Evolutionary conservation across 2,797 vertebrate species (phyloP).

Genomic region (Sebastes flavidus): DNA sequence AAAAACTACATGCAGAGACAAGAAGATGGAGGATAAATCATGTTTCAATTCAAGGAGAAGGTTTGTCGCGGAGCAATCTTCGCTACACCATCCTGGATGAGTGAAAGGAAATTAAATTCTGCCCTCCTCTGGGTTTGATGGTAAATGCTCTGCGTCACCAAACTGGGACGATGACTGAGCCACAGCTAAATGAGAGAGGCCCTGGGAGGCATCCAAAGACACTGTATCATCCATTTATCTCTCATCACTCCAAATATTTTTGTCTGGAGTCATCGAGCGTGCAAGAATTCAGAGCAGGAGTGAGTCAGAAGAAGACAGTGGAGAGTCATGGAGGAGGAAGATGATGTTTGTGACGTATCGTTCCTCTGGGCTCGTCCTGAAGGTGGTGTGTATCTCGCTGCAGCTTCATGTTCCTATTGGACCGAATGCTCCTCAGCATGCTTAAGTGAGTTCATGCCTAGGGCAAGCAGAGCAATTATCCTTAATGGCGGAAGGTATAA

Average conservation of each 20-base stretch:
- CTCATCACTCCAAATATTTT: conserved; percentile 22
- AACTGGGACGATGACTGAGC: conserved; percentile 27
- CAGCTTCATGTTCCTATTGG: conserved; percentile 11
- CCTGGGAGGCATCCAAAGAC: conserved; percentile 16
- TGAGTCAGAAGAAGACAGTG: conserved; percentile 31
- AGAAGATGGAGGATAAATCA: background rate
- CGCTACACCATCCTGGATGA: background rate
- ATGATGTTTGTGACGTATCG: background rate
- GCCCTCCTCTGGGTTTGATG: conserved; percentile 11
- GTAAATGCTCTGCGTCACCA: conserved; percentile 34
- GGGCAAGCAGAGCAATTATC: conserved; percentile 56
- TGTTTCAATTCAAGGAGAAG: conserved; percentile 12
- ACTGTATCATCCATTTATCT: conserved; percentile 35
- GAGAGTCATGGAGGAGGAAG: conserved; percentile 6
- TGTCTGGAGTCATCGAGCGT: conserved; percentile 27
- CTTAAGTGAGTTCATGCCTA: conserved; percentile 55
- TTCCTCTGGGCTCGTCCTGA: conserved; percentile 26
- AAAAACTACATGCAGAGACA: background rate
- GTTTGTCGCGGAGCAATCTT: background rate
- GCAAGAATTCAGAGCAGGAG: conserved; percentile 1
- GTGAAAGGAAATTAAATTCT: conserved; percentile 40
- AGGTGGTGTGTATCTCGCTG: background rate
- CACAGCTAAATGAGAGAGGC: conserved; percentile 6
- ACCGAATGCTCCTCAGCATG: conserved; percentile 25
- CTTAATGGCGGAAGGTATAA: conserved; percentile 43